A percentile compares a stretch with the other conserved stretches of the same genome.
Evolutionary conservation across 2,113 vertebrate species (phyloP).

Genomic region (Atlantisia rogersi): DNA sequence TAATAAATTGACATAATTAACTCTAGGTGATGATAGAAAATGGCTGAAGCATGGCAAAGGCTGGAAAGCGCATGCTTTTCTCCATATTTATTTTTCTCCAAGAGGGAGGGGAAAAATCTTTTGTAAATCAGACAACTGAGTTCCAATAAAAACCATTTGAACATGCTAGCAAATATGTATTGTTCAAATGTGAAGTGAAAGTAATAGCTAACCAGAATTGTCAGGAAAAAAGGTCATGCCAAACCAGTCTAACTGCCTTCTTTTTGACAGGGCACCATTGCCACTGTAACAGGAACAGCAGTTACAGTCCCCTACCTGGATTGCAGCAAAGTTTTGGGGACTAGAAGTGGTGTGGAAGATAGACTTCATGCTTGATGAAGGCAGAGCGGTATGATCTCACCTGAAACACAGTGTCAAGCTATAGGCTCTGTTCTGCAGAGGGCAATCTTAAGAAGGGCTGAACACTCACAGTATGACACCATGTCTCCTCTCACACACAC

Average conservation of each 20-base stretch:
- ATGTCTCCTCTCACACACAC: background rate
- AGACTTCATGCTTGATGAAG: accelerated
- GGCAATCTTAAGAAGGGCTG: no score
- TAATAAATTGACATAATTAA: background rate
- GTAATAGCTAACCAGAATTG: background rate
- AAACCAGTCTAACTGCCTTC: background rate
- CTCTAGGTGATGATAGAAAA: background rate
- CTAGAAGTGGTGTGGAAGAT: accelerated
- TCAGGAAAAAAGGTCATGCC: background rate
- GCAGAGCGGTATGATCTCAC: background rate
- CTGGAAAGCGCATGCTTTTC: background rate
- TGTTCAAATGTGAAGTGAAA: background rate
- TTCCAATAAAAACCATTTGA: background rate
- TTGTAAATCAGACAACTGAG: background rate
- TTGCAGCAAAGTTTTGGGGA: background rate
- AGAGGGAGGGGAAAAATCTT: background rate
- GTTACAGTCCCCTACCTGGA: accelerated
- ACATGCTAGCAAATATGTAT: accelerated
- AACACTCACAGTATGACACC: background rate
- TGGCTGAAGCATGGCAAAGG: background rate
- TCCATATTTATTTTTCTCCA: background rate
- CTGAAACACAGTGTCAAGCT: background rate
- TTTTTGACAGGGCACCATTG: background rate
- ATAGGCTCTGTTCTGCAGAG: background rate
- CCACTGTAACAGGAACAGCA: background rate